Evolutionary conservation across 2,888 invertebrate species (phyloP).

Genomic region (Mesorhabditis spiculigera): DNA sequence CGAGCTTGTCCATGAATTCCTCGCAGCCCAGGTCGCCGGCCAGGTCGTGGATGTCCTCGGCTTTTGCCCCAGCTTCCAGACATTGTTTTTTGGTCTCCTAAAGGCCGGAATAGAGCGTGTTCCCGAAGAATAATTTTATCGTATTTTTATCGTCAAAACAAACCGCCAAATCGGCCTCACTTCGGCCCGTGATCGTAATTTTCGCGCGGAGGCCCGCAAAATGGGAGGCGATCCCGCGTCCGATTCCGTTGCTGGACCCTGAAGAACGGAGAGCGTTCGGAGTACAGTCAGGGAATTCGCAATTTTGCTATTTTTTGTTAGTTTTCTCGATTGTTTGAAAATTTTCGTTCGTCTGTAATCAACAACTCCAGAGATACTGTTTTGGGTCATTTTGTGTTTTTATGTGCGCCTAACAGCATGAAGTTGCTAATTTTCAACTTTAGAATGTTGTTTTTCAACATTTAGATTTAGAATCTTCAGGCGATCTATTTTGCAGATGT

Average conservation of each 20-base stretch:
- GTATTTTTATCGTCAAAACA: neutral
- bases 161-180: neutral
- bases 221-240: neutral
- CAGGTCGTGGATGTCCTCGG: neutral
- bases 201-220: neutral
- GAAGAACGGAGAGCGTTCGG: neutral
- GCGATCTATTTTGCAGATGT: too few species aligned
- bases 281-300: neutral
- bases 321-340: too few species aligned
- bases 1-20: conserved; percentile 4
- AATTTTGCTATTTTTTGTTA: too few species aligned
- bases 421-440: too few species aligned
- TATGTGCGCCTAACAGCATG: too few species aligned
- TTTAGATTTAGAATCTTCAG: too few species aligned
- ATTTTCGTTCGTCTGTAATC: too few species aligned
- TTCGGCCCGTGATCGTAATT: neutral
- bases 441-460: too few species aligned
- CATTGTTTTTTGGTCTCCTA: conserved; percentile 4
- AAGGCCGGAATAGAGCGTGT: neutral
- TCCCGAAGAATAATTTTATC: neutral
- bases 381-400: too few species aligned
- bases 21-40: neutral
- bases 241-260: neutral
- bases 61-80: conserved; percentile 1
- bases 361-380: too few species aligned